phyloP scores from a whole-genome alignment of 2,888 invertebrate genomes.

The Cybosia mesomella region DNA sequence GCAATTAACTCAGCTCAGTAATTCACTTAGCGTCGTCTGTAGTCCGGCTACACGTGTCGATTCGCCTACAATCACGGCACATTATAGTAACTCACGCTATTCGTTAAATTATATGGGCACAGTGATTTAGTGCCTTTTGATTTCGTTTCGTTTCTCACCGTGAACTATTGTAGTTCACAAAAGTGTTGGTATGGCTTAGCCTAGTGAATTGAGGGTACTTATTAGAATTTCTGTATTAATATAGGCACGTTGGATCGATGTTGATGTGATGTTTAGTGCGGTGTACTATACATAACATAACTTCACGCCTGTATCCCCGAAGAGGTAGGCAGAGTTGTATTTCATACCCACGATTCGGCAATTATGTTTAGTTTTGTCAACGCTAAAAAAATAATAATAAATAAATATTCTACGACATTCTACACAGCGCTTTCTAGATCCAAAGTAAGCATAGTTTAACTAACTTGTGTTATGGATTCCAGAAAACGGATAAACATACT shows the following conservation, averaged over 20 bases:
- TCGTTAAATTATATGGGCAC: conserved; percentile 30
- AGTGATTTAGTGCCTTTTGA: conserved; percentile 13
- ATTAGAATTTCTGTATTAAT: not conserved
- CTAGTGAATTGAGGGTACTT: not conserved
- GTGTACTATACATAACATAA: too few species aligned
- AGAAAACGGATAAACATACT: too few species aligned
- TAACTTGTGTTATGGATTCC: too few species aligned
- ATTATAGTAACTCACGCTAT: conserved; percentile 46
- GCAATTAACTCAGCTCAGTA: conserved; percentile 40
- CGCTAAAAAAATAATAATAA: too few species aligned
- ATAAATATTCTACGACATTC: too few species aligned
- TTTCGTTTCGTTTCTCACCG: conserved; percentile 11
- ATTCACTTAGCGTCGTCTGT: conserved; percentile 39
- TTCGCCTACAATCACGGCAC: conserved; percentile 37
- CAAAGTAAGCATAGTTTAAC: too few species aligned
- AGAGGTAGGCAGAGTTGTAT: too few species aligned
- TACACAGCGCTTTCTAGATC: too few species aligned
- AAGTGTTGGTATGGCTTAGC: not conserved
- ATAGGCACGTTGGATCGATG: not conserved
- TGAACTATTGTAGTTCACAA: not conserved
- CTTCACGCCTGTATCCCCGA: too few species aligned
- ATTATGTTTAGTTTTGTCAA: too few species aligned
- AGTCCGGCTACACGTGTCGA: conserved; percentile 39
- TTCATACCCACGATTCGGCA: too few species aligned
- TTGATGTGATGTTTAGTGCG: not conserved